Percentiles rank a stretch among this genome's conserved stretches.
phyloP scores from a whole-genome alignment of 1,140 invertebrate species.

The Drosophila takahashii region DNA sequence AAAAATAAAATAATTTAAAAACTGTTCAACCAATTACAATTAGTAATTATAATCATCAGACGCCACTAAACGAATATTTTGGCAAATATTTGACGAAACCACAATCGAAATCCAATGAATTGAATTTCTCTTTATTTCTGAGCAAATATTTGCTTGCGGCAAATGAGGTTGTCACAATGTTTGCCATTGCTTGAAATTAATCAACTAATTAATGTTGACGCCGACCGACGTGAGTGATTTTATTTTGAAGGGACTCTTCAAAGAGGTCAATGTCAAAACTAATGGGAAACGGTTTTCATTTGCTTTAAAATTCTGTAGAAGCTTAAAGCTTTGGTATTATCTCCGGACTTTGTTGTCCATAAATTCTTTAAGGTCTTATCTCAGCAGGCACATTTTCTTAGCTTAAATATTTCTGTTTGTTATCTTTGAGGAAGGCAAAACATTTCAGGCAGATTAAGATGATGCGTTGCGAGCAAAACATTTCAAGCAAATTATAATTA shows the following conservation, averaged over 20 bases:
- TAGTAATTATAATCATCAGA: too few species aligned
- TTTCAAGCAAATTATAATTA: conserved; percentile 36
- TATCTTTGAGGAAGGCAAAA: conserved; percentile 16
- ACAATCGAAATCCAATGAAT: conserved; percentile 12
- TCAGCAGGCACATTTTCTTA: conserved; percentile 22
- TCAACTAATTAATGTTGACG: conserved; percentile 35
- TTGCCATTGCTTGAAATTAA: conserved; percentile 30
- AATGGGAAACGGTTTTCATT: neutral
- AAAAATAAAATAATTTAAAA: conserved; percentile 4
- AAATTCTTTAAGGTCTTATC: conserved; percentile 33
- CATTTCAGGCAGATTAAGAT: conserved; percentile 27
- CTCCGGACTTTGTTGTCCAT: conserved; percentile 1
- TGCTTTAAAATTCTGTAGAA: neutral
- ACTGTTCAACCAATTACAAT: neutral
- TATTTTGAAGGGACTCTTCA: neutral
- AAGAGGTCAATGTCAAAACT: conserved; percentile 3
- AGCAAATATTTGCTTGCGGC: conserved; percentile 22
- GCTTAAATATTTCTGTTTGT: conserved; percentile 32
- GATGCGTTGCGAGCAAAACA: conserved; percentile 21
- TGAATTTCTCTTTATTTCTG: conserved; percentile 13
- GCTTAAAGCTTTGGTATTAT: conserved; percentile 15
- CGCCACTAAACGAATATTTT: conserved; percentile 10
- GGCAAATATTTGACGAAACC: conserved; percentile 29
- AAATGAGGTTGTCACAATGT: conserved; percentile 26
- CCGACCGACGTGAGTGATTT: neutral